These are phyloP conservation scores for Clarias gariepinus DNA, from an alignment of 2,113 vertebrate species.

Conservation along the genomic window DNA sequence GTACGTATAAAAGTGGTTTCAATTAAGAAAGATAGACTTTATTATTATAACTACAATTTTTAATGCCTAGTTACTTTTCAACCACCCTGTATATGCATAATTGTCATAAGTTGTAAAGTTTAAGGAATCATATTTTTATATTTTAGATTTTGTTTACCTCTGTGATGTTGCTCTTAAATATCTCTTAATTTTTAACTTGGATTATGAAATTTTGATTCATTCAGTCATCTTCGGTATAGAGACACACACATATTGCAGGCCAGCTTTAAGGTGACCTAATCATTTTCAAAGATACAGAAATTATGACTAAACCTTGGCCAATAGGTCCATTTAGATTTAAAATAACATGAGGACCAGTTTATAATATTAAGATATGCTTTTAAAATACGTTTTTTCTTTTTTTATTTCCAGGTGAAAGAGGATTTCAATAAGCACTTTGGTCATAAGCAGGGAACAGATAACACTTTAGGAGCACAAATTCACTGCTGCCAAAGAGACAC, in stretches of 20 bases:
- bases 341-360: neutral
- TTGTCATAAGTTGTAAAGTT: neutral
- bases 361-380: neutral
- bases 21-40: too few relatives aligned
- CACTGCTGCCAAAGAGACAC: constrained; percentile 30
- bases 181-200: neutral
- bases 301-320: neutral
- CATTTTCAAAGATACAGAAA: neutral
- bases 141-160: neutral
- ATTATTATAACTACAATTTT: too few relatives aligned
- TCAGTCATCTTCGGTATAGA: too few relatives aligned
- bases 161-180: neutral
- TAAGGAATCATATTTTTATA: neutral
- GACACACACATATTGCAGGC: too few relatives aligned
- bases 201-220: too few relatives aligned
- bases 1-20: too few relatives aligned
- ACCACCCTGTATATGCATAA: too few relatives aligned
- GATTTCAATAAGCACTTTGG: constrained; percentile 46
- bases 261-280: neutral
- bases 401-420: constrained; percentile 10
- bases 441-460: constrained; percentile 26
- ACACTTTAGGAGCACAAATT: constrained; percentile 2
- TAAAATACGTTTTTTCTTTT: neutral
- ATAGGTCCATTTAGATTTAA: neutral
- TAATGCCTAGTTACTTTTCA: too few relatives aligned